These are phyloP conservation scores for Trichogramma evanescens DNA, from an alignment of 2,888 invertebrate genomes.

Conservation along the genomic window DNA sequence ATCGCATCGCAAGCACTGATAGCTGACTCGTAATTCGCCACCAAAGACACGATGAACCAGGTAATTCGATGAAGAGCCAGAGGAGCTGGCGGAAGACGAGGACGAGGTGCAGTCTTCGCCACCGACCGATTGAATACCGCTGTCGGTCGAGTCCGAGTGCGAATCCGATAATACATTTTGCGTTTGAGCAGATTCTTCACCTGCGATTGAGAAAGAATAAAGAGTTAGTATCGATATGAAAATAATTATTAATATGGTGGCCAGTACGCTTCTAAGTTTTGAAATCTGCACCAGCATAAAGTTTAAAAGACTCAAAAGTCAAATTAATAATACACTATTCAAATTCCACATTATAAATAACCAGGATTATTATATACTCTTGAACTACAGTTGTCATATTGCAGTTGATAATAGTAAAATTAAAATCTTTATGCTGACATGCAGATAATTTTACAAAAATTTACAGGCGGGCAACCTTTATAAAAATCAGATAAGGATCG, in stretches of 20 bases:
- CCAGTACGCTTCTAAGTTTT: slow-evolving; percentile 11
- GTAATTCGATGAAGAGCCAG: slow-evolving; percentile 35
- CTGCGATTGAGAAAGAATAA: slow-evolving; percentile 19
- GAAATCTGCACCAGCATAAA: slow-evolving; percentile 18
- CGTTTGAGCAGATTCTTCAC: slow-evolving; percentile 37
- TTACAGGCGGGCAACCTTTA: slow-evolving; percentile 30
- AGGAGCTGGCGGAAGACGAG: slow-evolving; percentile 14
- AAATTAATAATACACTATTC: too few species aligned
- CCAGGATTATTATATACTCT: too few species aligned
- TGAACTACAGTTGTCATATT: too few species aligned
- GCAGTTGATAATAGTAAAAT: too few species aligned
- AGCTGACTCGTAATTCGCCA: slow-evolving; percentile 67
- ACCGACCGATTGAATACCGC: slow-evolving; percentile 46
- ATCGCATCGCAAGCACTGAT: slow-evolving; percentile 67
- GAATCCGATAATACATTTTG: slow-evolving; percentile 39
- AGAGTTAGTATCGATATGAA: background rate
- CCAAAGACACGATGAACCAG: slow-evolving; percentile 68
- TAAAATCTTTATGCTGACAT: slow-evolving; percentile 7
- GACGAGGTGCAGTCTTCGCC: slow-evolving; percentile 35
- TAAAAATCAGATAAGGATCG: slow-evolving; percentile 43
- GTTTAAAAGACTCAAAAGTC: background rate
- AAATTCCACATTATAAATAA: too few species aligned
- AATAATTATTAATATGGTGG: too few species aligned
- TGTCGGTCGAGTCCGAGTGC: slow-evolving; percentile 45
- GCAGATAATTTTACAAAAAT: slow-evolving; percentile 16